These are phyloP conservation scores for Dipus sagitta DNA, from an alignment of 2,797 vertebrate species.

Conservation along the genomic window DNA sequence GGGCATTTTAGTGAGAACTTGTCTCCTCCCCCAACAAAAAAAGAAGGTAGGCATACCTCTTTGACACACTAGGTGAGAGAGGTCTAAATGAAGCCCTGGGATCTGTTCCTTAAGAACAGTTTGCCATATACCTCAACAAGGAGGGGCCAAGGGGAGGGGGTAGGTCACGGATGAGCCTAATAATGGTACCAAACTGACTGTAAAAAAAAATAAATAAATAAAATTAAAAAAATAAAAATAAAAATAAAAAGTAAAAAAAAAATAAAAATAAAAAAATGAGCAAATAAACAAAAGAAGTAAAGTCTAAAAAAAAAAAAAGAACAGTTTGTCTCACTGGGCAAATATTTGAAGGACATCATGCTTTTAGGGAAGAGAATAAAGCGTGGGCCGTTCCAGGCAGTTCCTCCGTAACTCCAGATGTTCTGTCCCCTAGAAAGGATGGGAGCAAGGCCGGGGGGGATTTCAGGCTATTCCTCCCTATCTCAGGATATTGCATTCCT, in stretches of 20 bases:
- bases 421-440: neutral
- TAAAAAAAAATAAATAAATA: too few relatives aligned
- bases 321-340: neutral
- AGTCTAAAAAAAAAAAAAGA: too few relatives aligned
- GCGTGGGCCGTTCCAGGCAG: neutral
- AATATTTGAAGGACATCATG: neutral
- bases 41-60: neutral
- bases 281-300: too few relatives aligned
- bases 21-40: neutral
- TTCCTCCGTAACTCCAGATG: neutral
- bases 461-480: neutral
- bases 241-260: too few relatives aligned
- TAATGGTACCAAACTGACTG: too few relatives aligned
- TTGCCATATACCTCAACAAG: too few relatives aligned
- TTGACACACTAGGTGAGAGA: neutral
- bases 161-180: too few relatives aligned
- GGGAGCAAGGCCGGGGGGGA: neutral
- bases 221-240: too few relatives aligned
- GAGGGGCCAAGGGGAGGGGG: too few relatives aligned
- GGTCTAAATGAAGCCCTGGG: neutral
- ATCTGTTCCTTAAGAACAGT: neutral
- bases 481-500: neutral
- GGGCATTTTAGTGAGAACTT: neutral
- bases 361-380: neutral
- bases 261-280: too few relatives aligned